Conservation (phyloP, 2,113 vertebrate genomes). For the Seriola dumerili region DNA sequence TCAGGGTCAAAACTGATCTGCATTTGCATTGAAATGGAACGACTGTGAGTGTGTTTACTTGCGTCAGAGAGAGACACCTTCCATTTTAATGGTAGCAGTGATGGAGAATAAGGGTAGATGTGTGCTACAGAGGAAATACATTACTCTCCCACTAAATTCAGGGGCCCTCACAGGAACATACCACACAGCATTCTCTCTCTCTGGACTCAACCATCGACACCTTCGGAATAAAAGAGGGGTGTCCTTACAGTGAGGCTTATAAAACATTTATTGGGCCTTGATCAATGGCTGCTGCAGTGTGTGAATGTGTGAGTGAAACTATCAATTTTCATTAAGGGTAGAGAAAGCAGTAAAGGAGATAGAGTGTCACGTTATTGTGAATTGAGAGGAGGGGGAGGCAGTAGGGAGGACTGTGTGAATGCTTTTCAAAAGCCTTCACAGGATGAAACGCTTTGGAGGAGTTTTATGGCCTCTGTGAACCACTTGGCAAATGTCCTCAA, state of each 20-base stretch:
- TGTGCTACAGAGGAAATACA: slow-evolving; percentile 13
- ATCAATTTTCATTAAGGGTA: slow-evolving; percentile 74
- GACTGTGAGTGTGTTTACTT: slow-evolving; percentile 21
- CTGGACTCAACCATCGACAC: slow-evolving; percentile 51
- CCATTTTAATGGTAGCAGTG: slow-evolving; percentile 12
- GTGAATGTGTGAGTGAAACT: slow-evolving; percentile 55
- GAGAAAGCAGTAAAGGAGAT: slow-evolving; percentile 67
- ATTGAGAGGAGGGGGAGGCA: slow-evolving; percentile 42
- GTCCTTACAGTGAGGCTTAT: slow-evolving; percentile 61
- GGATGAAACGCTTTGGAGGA: slow-evolving; percentile 66
- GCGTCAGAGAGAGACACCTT: neutral
- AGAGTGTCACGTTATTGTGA: slow-evolving; percentile 76
- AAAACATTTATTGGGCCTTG: slow-evolving; percentile 73
- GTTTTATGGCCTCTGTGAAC: slow-evolving; percentile 68
- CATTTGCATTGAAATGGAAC: slow-evolving; percentile 38
- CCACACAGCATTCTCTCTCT: slow-evolving; percentile 7
- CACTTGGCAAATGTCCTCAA: slow-evolving; percentile 69
- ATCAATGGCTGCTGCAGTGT: slow-evolving; percentile 66
- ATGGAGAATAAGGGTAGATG: slow-evolving; percentile 21
- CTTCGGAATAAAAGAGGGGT: slow-evolving; percentile 42
- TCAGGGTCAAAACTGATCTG: slow-evolving; percentile 8
- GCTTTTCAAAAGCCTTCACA: slow-evolving; percentile 65
- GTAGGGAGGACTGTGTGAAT: slow-evolving; percentile 60
- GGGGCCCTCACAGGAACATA: slow-evolving; percentile 5
- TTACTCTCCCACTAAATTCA: slow-evolving; percentile 20